Conservation (phyloP, 2,113 vertebrate species). For the Amazona guildingii region DNA sequence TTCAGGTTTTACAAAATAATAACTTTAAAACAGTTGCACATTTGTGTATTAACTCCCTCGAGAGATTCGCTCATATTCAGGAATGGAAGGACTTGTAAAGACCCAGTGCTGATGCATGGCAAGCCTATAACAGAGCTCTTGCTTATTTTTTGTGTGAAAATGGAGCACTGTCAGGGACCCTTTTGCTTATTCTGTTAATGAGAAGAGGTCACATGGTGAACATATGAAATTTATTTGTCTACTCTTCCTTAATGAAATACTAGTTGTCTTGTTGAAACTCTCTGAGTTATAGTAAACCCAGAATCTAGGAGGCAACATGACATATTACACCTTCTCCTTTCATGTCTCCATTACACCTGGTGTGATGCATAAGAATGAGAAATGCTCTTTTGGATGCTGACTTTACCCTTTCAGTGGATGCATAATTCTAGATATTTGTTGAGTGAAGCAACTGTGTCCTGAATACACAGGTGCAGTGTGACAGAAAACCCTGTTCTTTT, state of each 20-base stretch:
- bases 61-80: background rate
- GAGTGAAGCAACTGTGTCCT: background rate
- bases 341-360: background rate
- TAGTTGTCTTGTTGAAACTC: background rate
- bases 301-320: background rate
- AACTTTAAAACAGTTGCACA: background rate
- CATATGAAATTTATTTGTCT: background rate
- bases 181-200: background rate
- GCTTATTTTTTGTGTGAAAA: background rate
- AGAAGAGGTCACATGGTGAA: background rate
- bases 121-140: background rate
- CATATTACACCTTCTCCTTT: background rate
- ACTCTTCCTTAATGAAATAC: background rate
- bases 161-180: background rate
- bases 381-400: background rate
- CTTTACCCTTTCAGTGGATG: background rate
- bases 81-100: background rate
- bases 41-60: background rate
- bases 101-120: background rate
- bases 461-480: background rate
- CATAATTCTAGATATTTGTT: background rate
- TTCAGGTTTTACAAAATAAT: background rate
- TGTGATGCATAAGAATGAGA: slow-evolving; percentile 3
- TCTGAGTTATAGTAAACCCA: background rate
- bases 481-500: background rate